These are phyloP conservation scores for Sparus aurata DNA, from an alignment of 2,797 vertebrate genomes.

Conservation along the genomic window DNA sequence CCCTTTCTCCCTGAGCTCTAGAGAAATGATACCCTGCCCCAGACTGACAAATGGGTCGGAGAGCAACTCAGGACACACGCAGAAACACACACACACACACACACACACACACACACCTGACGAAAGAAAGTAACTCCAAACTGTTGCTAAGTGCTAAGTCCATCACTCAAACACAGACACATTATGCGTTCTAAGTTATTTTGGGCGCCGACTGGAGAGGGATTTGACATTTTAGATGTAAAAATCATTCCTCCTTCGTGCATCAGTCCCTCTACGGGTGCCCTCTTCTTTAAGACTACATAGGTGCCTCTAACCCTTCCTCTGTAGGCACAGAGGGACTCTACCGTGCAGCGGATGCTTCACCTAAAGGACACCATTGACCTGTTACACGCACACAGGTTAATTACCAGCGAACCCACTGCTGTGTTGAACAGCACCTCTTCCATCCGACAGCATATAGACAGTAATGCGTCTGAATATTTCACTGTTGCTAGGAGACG, in stretches of 20 bases:
- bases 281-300: background rate
- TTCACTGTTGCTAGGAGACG: conserved; percentile 82
- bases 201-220: background rate
- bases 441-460: conserved; percentile 63
- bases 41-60: conserved; percentile 33
- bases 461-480: conserved; percentile 66
- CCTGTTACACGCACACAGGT: conserved; percentile 45
- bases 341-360: conserved; percentile 23
- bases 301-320: background rate
- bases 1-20: conserved; percentile 49
- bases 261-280: background rate
- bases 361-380: conserved; percentile 44
- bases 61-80: conserved; percentile 33
- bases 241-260: conserved; percentile 7
- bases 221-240: conserved; percentile 16
- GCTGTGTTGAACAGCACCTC: conserved; percentile 61
- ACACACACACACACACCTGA: conserved; percentile 9
- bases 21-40: conserved; percentile 51
- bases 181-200: conserved; percentile 1
- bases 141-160: conserved; percentile 6
- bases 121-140: background rate
- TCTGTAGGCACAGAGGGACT: conserved; percentile 4
- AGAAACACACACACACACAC: background rate
- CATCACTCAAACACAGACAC: background rate
- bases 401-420: conserved; percentile 67